Conservation (phyloP, 1,140 invertebrate genomes). For the Drosophila subpulchrella region DNA sequence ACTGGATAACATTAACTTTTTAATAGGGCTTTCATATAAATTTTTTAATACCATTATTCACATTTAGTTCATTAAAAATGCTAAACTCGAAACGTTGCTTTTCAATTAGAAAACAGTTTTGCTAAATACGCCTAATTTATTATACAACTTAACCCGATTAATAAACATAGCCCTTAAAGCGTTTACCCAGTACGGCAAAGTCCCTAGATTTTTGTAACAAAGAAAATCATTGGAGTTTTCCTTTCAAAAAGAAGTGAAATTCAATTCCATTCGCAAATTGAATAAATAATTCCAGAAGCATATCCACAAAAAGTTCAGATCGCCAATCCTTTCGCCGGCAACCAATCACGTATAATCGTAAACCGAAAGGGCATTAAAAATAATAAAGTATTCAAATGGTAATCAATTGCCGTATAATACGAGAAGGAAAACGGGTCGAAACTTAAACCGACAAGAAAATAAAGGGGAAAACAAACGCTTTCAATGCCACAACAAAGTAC, state of each 20-base stretch:
- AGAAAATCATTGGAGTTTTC: not conserved
- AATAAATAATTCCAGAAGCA: slow-evolving; percentile 11
- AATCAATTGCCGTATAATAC: slow-evolving; percentile 47
- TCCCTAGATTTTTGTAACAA: not conserved
- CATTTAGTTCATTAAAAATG: no score
- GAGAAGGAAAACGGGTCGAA: slow-evolving; percentile 10
- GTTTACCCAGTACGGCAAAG: no score
- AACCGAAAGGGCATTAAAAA: slow-evolving; percentile 41
- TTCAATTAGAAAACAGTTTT: no score
- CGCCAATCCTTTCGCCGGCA: slow-evolving; percentile 1
- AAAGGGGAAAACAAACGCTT: slow-evolving; percentile 30
- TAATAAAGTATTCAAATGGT: slow-evolving; percentile 50
- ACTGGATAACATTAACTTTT: no score
- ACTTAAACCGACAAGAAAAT: slow-evolving; percentile 36
- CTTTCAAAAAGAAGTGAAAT: not conserved
- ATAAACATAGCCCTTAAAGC: no score
- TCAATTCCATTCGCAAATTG: not conserved
- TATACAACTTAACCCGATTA: no score
- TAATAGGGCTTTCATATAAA: no score
- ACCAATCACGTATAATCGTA: slow-evolving; percentile 35
- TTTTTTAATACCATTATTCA: no score
- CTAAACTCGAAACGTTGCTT: no score
- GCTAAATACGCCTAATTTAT: no score
- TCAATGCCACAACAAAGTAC: slow-evolving; percentile 42
- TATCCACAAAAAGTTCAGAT: not conserved